Base-by-base conservation (phyloP, 2,888 invertebrate species). In the Aphidoletes aphidimyza region DNA sequence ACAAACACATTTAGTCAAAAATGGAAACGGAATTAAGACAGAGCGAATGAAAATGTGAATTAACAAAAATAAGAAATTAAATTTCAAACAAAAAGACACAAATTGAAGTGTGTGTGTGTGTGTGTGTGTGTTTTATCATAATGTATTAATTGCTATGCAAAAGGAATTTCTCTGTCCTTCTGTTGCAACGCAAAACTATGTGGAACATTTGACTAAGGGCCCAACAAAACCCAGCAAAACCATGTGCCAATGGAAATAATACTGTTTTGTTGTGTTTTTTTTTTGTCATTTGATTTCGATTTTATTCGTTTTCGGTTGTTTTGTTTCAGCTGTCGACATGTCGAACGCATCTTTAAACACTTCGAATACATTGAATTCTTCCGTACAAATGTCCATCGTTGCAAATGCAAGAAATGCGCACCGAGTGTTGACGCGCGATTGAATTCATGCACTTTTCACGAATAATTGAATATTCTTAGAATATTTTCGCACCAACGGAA, bases 11-110 rank as follows among this genome's bases (percentile, higher is more conserved):
- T n/a, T n/a, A 69, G 17, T 3, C 54, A 36, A 78, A 19, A 78
- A 36, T 19, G 78, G 37, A 81, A n/a, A 37, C 81, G 37, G 81
- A 81, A 81, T 81, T 81, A 22, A 81, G 81, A 81, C 37, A 37
- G 81, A 81, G 22, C n/a, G 36, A 81, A 81, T 37, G 22, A 81
- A 81, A 81, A 81, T 81, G 81, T 81, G 37, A 81, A 81, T 81
- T 81, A 81, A 81, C 36, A 81, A 81, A 81, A 81, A 37, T 81
- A 81, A 81, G 81, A 81, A 81, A 81, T 81, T 37, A 81, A 81
- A 37, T n/a, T 81, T 81, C 22, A 81, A 81, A 8, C 78, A n/a
- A n/a, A 3, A n/a, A n/a, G 0, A 69, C 34, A 34, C 30, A 34
- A 69, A 6, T 39, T 11, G n/a, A 54, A n/a, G 54, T 54, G n/a